Evolutionary conservation across 2,888 invertebrate genomes (phyloP).

Genomic region (Cordilura impudica): DNA sequence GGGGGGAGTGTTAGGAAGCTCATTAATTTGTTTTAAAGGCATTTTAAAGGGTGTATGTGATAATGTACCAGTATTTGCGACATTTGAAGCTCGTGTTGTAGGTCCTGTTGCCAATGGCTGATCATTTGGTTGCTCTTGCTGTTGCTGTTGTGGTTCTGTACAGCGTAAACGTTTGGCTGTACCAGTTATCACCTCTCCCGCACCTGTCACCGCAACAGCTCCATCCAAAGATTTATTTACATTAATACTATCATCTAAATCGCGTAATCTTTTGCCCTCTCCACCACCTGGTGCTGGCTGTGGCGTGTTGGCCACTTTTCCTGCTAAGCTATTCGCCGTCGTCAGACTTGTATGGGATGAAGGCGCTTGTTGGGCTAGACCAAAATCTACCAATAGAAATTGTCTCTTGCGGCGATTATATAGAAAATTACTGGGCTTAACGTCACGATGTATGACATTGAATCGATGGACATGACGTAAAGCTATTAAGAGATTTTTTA

Average conservation of each 20-base stretch:
- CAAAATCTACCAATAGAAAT: slow-evolving; percentile 92
- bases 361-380: slow-evolving; percentile 85
- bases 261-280: slow-evolving; percentile 67
- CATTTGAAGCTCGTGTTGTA: slow-evolving; percentile 51
- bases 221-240: slow-evolving; percentile 16
- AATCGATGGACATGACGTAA: slow-evolving; percentile 89
- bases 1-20: slow-evolving; percentile 65
- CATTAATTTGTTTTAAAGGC: slow-evolving; percentile 76
- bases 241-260: slow-evolving; percentile 59
- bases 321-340: background rate
- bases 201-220: slow-evolving; percentile 49
- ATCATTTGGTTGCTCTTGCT: background rate
- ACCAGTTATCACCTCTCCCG: slow-evolving; percentile 61
- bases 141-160: slow-evolving; percentile 59
- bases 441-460: slow-evolving; percentile 91
- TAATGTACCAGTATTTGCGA: slow-evolving; percentile 50
- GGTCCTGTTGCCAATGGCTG: slow-evolving; percentile 40
- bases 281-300: slow-evolving; percentile 8
- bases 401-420: slow-evolving; percentile 86
- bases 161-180: slow-evolving; percentile 71
- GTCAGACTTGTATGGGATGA: slow-evolving; percentile 56
- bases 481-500: slow-evolving; percentile 88
- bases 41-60: slow-evolving; percentile 70
- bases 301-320: slow-evolving; percentile 30
- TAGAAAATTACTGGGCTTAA: slow-evolving; percentile 94